phyloP scores from a whole-genome alignment of 2,113 vertebrate species.

The Forbesichthys agassizii region DNA sequence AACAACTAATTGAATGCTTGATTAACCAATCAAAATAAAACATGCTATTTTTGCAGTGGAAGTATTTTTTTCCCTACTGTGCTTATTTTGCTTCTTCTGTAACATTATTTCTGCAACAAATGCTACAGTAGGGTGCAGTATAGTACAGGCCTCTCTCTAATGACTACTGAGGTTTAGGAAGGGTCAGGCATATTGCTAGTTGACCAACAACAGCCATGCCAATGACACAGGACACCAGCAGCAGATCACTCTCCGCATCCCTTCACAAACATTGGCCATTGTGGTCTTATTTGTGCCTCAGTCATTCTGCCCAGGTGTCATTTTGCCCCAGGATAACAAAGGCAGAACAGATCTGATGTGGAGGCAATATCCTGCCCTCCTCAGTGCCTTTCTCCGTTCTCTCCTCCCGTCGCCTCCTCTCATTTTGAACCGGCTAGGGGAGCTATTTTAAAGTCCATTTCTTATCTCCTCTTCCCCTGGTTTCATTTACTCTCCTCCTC shows the following conservation, averaged over 20 bases:
- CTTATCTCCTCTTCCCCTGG: neutral
- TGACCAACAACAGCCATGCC: no score
- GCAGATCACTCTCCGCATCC: neutral
- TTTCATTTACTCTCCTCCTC: neutral
- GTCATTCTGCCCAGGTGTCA: slow-evolving; percentile 18
- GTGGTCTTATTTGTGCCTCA: slow-evolving; percentile 6
- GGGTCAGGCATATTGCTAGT: neutral
- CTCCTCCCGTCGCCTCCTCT: neutral
- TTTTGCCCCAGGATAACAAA: slow-evolving; percentile 13
- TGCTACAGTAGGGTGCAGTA: no score
- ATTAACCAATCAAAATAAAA: no score
- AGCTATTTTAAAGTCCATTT: neutral
- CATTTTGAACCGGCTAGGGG: neutral
- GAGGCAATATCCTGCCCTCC: slow-evolving; percentile 3
- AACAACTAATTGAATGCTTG: no score
- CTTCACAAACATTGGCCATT: slow-evolving; percentile 13
- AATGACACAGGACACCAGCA: no score
- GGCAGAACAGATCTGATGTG: slow-evolving; percentile 15
- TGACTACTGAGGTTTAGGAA: neutral
- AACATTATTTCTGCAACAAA: no score
- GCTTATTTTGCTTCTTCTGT: no score
- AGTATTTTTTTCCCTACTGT: no score
- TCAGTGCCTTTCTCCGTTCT: neutral
- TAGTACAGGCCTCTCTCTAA: neutral
- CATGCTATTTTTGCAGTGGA: no score